Conservation (phyloP, 1,140 invertebrate species). For the Globodera rostochiensis region DNA sequence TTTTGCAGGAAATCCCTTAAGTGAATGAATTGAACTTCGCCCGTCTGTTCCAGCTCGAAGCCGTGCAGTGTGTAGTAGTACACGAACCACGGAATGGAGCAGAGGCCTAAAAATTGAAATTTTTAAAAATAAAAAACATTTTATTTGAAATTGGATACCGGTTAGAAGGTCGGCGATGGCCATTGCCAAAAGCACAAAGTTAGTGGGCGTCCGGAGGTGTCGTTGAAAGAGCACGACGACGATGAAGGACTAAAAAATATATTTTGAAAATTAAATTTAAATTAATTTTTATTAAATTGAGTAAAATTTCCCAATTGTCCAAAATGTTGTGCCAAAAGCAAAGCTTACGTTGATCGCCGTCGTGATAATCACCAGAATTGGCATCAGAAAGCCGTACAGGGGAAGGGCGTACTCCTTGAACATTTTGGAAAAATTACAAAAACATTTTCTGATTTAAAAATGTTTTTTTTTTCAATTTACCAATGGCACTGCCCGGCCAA, state of each 20-base stretch:
- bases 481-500: slow-evolving; percentile 12
- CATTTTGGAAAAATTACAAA: slow-evolving; percentile 36
- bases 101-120: slow-evolving; percentile 66
- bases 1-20: too few relatives aligned
- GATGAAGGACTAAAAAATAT: slow-evolving; percentile 73
- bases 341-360: slow-evolving; percentile 74
- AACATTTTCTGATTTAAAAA: background rate
- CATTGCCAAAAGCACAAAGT: slow-evolving; percentile 78
- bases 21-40: too few relatives aligned
- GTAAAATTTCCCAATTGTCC: too few relatives aligned
- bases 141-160: background rate
- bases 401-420: slow-evolving; percentile 62
- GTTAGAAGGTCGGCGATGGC: slow-evolving; percentile 77
- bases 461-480: background rate
- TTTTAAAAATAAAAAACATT: background rate
- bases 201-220: slow-evolving; percentile 75
- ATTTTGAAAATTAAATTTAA: too few relatives aligned
- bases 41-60: slow-evolving; percentile 49
- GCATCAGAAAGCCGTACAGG: slow-evolving; percentile 62
- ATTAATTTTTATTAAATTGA: too few relatives aligned
- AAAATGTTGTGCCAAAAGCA: too few relatives aligned
- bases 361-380: slow-evolving; percentile 77
- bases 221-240: slow-evolving; percentile 74
- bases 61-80: slow-evolving; percentile 63
- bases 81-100: slow-evolving; percentile 62